A percentile compares a stretch with the other conserved stretches of the same genome.
Conservation (phyloP, 2,113 vertebrate species). For the Thomomys bottae region DNA sequence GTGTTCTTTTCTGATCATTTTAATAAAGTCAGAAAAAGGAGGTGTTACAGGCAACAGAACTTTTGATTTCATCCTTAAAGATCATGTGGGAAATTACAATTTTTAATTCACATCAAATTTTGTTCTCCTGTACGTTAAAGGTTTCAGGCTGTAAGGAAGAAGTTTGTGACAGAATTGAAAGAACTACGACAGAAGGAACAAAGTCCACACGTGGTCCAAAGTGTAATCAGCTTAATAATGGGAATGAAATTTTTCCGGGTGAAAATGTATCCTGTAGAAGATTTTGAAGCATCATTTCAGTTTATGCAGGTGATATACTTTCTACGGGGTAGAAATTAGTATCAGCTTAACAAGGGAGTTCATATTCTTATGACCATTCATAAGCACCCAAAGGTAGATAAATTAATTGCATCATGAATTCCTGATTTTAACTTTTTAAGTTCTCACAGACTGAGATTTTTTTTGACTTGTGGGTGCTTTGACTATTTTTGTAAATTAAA, state of each 20-base stretch:
- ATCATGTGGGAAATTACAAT: background rate
- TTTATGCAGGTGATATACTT: conserved; percentile 94
- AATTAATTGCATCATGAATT: background rate
- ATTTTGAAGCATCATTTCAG: conserved; percentile 99
- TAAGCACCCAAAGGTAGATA: background rate
- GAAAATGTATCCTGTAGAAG: conserved; percentile 99
- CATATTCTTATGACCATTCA: background rate
- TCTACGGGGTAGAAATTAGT: background rate
- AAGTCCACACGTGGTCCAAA: conserved; percentile 96
- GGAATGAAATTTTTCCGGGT: conserved; percentile 99
- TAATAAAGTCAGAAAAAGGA: conserved; percentile 4
- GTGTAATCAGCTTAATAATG: conserved; percentile 99
- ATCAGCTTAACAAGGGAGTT: background rate
- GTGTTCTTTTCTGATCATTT: background rate
- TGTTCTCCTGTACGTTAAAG: conserved; percentile 77
- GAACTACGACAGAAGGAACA: conserved; percentile 96
- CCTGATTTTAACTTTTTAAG: background rate
- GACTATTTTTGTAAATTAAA: background rate
- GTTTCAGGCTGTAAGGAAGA: conserved; percentile 98
- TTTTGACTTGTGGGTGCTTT: background rate
- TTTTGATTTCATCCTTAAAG: conserved; percentile 25
- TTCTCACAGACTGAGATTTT: background rate
- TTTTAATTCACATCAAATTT: background rate
- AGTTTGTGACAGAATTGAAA: conserved; percentile 98
- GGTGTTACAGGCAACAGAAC: background rate